These are phyloP conservation scores for Leptosomus discolor DNA, from an alignment of 2,113 vertebrate species.

Conservation along the genomic window DNA sequence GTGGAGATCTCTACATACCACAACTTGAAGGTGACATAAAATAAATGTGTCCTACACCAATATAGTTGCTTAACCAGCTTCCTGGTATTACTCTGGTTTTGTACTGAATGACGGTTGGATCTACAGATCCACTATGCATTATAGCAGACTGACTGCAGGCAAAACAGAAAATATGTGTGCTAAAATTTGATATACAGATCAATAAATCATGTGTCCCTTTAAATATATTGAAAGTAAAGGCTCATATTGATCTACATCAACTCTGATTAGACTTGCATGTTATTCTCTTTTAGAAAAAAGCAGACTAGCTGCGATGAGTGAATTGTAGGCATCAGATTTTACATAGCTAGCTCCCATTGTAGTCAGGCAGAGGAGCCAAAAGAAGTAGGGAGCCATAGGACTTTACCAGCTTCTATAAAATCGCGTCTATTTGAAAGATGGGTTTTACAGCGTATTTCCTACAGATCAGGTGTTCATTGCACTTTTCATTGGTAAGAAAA, in stretches of 20 bases:
- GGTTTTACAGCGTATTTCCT: neutral
- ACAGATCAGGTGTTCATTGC: neutral
- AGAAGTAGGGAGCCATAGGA: neutral
- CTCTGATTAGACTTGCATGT: neutral
- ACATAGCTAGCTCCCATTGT: neutral
- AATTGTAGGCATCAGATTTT: neutral
- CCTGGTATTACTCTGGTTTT: neutral
- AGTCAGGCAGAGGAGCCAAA: neutral
- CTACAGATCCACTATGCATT: neutral
- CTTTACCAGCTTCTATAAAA: neutral
- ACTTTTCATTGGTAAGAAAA: neutral
- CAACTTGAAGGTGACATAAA: neutral
- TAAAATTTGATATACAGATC: conserved; percentile 42
- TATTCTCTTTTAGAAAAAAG: neutral
- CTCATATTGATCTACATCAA: conserved; percentile 20
- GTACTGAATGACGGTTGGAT: neutral
- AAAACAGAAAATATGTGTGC: neutral
- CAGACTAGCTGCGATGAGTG: neutral
- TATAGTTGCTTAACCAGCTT: neutral
- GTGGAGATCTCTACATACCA: neutral
- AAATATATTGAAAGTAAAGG: conserved; percentile 19
- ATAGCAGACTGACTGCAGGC: neutral
- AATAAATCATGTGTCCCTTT: conserved; percentile 46
- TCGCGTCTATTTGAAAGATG: neutral
- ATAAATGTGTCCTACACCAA: neutral